phyloP scores from a whole-genome alignment of 2,113 vertebrate species.

The Cebus imitator region DNA sequence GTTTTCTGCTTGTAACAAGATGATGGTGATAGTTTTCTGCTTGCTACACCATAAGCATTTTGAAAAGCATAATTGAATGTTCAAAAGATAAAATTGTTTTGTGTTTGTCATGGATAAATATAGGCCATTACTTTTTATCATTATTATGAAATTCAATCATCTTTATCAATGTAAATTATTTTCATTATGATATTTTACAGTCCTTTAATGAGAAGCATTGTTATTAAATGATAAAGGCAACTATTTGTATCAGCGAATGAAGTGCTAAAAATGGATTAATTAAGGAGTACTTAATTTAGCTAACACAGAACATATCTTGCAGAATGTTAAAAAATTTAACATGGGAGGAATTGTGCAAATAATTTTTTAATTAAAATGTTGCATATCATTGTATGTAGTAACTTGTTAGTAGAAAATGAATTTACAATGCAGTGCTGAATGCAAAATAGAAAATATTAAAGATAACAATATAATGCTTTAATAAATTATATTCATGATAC shows the following conservation, averaged over 20 bases:
- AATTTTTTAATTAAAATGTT: not conserved
- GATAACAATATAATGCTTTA: not conserved
- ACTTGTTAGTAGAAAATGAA: not conserved
- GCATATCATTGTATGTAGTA: not conserved
- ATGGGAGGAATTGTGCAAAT: not conserved
- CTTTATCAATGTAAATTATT: constrained; percentile 45
- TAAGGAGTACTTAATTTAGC: constrained; percentile 35
- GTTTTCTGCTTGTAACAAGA: not conserved
- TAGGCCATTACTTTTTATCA: constrained; percentile 19
- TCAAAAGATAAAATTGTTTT: constrained; percentile 42
- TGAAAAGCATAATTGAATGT: constrained; percentile 9
- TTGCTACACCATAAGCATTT: not conserved
- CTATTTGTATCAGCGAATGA: constrained; percentile 32
- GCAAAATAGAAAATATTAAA: not conserved
- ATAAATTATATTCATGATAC: not conserved
- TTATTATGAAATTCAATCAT: constrained; percentile 48
- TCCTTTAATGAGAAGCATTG: constrained; percentile 52
- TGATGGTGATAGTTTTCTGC: not conserved
- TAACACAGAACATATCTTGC: not conserved
- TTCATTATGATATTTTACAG: constrained; percentile 39
- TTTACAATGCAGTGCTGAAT: not conserved
- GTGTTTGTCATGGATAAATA: constrained; percentile 35
- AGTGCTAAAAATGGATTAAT: constrained; percentile 52
- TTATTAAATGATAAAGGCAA: constrained; percentile 47
- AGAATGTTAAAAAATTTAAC: constrained; percentile 18